Evolutionary conservation across 1,140 invertebrate species (phyloP), one percentile per base, ranked within the genome.

Genomic region (Ceratosolen solmsi): DNA sequence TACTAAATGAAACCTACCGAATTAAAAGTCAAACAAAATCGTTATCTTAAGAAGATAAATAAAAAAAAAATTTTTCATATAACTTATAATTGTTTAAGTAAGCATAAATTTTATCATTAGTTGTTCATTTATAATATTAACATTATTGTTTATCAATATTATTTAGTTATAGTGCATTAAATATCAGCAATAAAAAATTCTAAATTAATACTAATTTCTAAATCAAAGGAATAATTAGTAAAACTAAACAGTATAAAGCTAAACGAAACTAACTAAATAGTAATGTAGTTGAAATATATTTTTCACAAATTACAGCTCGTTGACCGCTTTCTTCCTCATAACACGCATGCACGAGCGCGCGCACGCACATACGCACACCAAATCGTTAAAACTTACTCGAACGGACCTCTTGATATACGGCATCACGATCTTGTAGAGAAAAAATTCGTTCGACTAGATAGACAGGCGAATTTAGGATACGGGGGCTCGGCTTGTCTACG

Each of bases 391-490:
- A 76, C 74, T 76, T 63, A 60, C 56, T 58, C 74, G 74, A 41
- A 76, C 60, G 7, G 74, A 27, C 20, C 30, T 76, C 33, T 76
- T 76, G 54, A 76, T 76, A 54, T 76, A 76, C 30, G 25, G 56
- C 25, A 60, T 60, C 56, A n/a, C 25, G 22, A 60, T 60, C 7
- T 60, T 54, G 51, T 20, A 11, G 51, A 22, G 3, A 15, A 54
- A 22, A 15, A 4, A 5, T 54, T 3, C 11, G 2, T 22, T 54
- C 20, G 51, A 15, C 20, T 54, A 22, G 20, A 54, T 22, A 17
- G 20, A 22, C 20, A 3, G 51, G 20, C 51, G 20, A 54, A 17
- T 15, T 11, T 11, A 22, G 20, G 20, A 54, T 17, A 22, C 17
- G 2, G 51, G 51, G 51, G 51, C 9, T 22, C 20, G 51, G 3